Base-by-base conservation (phyloP, 2,113 vertebrate species). In the Scalopus aquaticus region DNA sequence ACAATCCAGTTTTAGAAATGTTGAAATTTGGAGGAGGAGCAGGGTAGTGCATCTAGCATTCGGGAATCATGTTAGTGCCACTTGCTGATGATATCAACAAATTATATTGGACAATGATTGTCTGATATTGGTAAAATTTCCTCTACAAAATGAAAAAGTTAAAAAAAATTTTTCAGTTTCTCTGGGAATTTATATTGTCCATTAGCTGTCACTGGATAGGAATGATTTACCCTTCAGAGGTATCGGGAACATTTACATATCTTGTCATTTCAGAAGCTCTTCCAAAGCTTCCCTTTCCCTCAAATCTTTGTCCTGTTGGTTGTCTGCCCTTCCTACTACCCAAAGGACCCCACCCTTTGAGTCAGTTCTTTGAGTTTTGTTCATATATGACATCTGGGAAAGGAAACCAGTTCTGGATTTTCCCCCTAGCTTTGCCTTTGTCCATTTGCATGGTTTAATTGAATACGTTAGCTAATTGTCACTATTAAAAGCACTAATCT, bases 401-500 rank as follows among this genome's bases (percentile, higher is more conserved):
- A 81, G 67, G 90, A 82, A 88, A 79, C 26, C 49, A 44, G 37
- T 8, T 12, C 70, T n/a, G 6, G 65, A 35, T 77, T 84, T 93
- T 80, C 83, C 1, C 78, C 32, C 1, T 73, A 51, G 46, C 16
- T 90, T 60, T 88, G 54, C 54, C n/a, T 88, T n/a, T 44, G 54
- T 74, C 94, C 42, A 72, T 91, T 85, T 91, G 64, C 74, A 72
- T 65, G n/a, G 2, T 65, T 80, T 91, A 42, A 78, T 93, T 92
- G 46, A 84, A 32, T 83, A 60, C 77, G 32, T 76, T 91, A 83
- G 83, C 64, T 94, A 80, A 84, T 92, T 96, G 70, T 97, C 60
- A 69, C 46, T 91, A 44, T 93, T 94, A 90, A 89, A 94, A 96
- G 60, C 83, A 87, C 79, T n/a, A n/a, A n/a, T n/a, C n/a, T n/a